Percentiles rank a stretch among this genome's conserved stretches.
Evolutionary conservation across 2,888 invertebrate genomes (phyloP).

Genomic region (Tubiluchus corallicola): DNA sequence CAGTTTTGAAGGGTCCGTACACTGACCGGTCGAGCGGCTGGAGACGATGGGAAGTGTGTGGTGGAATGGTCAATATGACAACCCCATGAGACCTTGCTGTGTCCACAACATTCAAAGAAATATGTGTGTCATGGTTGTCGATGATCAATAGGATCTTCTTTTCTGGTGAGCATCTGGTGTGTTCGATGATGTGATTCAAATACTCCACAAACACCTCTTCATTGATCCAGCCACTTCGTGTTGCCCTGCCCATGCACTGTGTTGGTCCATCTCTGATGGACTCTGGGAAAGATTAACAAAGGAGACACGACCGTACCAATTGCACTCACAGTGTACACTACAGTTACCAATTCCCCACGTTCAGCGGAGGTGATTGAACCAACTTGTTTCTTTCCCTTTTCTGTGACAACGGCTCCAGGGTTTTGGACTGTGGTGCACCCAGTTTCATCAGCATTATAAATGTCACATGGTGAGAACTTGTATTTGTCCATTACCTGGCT

Average conservation of each 20-base stretch:
- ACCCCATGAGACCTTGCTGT: neutral
- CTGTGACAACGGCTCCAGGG: conserved; percentile 7
- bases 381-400: conserved; percentile 9
- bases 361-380: conserved; percentile 9
- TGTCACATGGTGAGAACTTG: conserved; percentile 4
- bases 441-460: conserved; percentile 11
- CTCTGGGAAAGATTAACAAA: conserved; percentile 12
- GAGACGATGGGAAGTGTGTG: neutral
- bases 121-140: neutral
- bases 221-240: neutral
- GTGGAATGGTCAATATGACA: neutral
- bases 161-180: neutral
- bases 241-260: neutral
- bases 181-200: conserved; percentile 1
- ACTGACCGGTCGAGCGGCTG: neutral
- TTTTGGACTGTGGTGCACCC: conserved; percentile 6
- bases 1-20: neutral
- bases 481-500: conserved; percentile 6
- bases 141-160: neutral
- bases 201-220: neutral
- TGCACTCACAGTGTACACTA: conserved; percentile 10
- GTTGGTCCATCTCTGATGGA: neutral
- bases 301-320: conserved; percentile 12
- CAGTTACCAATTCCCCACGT: conserved; percentile 11
- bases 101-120: neutral